Base-by-base conservation (phyloP, 1,140 invertebrate species). In the Hirudo medicinalis region DNA sequence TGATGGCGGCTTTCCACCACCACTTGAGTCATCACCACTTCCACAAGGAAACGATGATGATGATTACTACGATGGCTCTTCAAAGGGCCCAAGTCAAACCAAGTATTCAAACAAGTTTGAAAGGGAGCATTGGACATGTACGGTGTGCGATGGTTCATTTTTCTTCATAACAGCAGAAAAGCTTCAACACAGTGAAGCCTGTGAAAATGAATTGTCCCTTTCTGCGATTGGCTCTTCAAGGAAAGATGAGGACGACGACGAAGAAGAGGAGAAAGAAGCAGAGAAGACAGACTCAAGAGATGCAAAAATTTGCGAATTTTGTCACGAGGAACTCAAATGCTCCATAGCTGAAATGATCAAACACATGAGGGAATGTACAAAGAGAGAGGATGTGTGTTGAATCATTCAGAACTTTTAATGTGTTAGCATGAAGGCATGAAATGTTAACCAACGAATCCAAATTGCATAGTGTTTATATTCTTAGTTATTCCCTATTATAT, bases 91-190 rank as follows among this genome's bases (percentile, higher is more conserved):
- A 75, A 19, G 84, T 82, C 75, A 74, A 80, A 69, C 72, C 74
- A 66, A 74, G 19, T 74, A 76, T 9, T 75, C 78, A 72, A 73
- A 76, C 71, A 83, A 81, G 76, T 81, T 80, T 73, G 87, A 86
- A 77, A 84, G 87, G 25, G 88, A 87, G 81, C 78, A 83, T 55
- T 92, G 88, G 80, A 83, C 86, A 74, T 94, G 92, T 82, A 76
- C 85, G 9, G 82, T 81, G 67, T 94, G 92, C 83, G 80, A 86
- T 29, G 80, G 87, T 78, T 83, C 82, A n/a, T 81, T 92, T 54
- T 84, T 86, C 72, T 81, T 93, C 55, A 90, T 89, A 22, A 87
- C 80, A 6, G 80, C 80, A 67, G 83, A 85, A 74, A 84, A 84
- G 40, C 75, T 85, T 8, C 80, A 80, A 74, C 84, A 85, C 74